Percentiles rank a stretch among this genome's conserved stretches.
These are phyloP conservation scores for Apogon talboti DNA, from an alignment of 2,797 vertebrate genomes.

Conservation along the genomic window DNA sequence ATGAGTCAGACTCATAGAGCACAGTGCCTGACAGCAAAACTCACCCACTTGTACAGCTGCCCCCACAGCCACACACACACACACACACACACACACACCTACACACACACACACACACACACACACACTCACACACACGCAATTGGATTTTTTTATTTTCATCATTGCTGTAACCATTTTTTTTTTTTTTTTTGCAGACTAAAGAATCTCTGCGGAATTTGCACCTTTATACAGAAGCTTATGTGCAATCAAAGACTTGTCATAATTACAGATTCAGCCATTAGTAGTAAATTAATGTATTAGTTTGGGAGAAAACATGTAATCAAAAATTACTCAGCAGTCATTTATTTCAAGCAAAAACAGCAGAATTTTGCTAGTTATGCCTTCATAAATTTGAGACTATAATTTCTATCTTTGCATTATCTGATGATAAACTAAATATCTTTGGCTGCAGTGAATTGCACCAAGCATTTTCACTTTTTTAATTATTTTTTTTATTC, in stretches of 20 bases:
- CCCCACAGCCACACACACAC: constrained; percentile 53
- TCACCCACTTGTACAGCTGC: constrained; percentile 79
- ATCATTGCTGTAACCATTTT: constrained; percentile 36
- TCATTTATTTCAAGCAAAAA: too few relatives aligned
- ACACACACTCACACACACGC: constrained; percentile 9
- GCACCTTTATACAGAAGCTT: constrained; percentile 6
- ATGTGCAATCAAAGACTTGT: not conserved
- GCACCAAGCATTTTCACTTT: too few relatives aligned
- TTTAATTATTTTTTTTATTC: too few relatives aligned
- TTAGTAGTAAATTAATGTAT: too few relatives aligned
- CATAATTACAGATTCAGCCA: not conserved
- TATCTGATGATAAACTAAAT: too few relatives aligned
- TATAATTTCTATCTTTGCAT: too few relatives aligned
- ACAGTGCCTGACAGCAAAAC: constrained; percentile 76
- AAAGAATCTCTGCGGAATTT: constrained; percentile 15
- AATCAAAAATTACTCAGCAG: too few relatives aligned
- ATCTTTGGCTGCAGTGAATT: too few relatives aligned
- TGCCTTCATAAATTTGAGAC: too few relatives aligned
- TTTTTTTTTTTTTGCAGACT: constrained; percentile 21
- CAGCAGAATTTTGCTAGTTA: too few relatives aligned
- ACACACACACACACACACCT: constrained; percentile 13
- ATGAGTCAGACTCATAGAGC: constrained; percentile 74
- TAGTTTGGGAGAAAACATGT: too few relatives aligned
- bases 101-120: constrained; percentile 5
- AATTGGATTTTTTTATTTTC: constrained; percentile 38